phyloP scores from a whole-genome alignment of 2,797 vertebrate genomes.

The Ctenopoma kingsleyae region DNA sequence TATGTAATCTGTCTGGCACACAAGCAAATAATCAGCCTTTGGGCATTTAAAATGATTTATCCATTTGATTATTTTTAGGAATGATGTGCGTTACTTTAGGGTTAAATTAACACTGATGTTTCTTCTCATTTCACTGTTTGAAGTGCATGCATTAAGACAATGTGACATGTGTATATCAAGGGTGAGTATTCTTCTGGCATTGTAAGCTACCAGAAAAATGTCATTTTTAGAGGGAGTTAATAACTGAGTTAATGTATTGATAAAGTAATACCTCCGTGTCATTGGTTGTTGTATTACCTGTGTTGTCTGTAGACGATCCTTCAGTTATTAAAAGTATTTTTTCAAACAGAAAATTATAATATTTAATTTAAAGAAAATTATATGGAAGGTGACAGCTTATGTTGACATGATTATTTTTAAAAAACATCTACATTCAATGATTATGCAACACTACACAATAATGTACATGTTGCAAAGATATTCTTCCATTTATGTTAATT shows the following conservation, averaged over 20 bases:
- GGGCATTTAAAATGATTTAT: background rate
- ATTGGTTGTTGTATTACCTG: background rate
- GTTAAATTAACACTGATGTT: background rate
- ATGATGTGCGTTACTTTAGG: background rate
- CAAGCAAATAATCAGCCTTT: slow-evolving; percentile 2
- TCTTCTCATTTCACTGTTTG: background rate
- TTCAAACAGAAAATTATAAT: no score
- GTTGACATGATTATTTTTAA: background rate
- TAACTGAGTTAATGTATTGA: no score
- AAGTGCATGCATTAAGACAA: background rate
- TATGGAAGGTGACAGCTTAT: no score
- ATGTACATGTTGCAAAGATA: no score
- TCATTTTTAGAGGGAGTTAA: background rate
- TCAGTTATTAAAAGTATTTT: background rate
- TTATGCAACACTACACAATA: no score
- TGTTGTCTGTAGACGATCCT: background rate
- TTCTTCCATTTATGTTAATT: no score
- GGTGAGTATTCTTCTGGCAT: background rate
- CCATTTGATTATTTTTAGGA: background rate
- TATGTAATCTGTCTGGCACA: slow-evolving; percentile 1
- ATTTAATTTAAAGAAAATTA: no score
- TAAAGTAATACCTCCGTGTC: background rate
- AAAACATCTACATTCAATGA: no score
- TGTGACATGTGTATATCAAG: background rate
- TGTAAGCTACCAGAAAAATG: background rate